phyloP scores from a whole-genome alignment of 2,888 invertebrate species.

The Zaprionus bogoriensis region DNA sequence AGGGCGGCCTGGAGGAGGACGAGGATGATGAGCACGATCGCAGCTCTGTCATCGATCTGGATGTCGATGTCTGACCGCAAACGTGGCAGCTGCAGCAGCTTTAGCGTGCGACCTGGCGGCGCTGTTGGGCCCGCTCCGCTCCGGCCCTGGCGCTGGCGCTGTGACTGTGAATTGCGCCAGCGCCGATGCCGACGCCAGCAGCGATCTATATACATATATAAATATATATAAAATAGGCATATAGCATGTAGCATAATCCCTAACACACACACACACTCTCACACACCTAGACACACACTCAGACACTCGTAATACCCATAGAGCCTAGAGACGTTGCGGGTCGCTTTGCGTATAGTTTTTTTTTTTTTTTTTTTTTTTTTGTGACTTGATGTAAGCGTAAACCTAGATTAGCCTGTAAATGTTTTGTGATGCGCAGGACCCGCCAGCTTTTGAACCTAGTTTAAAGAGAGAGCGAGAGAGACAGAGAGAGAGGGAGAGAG shows the following conservation, averaged over 20 bases:
- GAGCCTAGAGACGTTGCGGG: constrained; percentile 60
- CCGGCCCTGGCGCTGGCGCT: constrained; percentile 35
- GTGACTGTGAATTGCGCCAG: constrained; percentile 49
- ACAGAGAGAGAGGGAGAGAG: constrained; percentile 4
- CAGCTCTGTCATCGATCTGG: constrained; percentile 82
- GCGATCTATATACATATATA: constrained; percentile 20
- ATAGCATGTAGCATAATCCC: constrained; percentile 37
- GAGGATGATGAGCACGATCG: constrained; percentile 78
- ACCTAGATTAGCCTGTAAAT: constrained; percentile 36
- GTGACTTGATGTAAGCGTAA: constrained; percentile 35
- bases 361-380: constrained; percentile 29
- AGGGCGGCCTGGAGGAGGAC: constrained; percentile 67
- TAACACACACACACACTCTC: constrained; percentile 6
- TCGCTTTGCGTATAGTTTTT: constrained; percentile 54
- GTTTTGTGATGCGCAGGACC: constrained; percentile 58
- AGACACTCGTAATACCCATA: constrained; percentile 35
- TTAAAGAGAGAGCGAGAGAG: constrained; percentile 30
- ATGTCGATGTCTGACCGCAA: constrained; percentile 82
- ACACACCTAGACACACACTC: constrained; percentile 4
- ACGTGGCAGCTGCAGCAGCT: constrained; percentile 58
- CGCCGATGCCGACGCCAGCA: background rate
- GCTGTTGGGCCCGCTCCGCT: background rate
- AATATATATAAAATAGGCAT: constrained; percentile 40
- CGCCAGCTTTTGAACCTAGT: constrained; percentile 61
- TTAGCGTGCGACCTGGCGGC: constrained; percentile 14